Base-by-base conservation (phyloP, 2,888 invertebrate species). In the Hofmannophila pseudospretella region DNA sequence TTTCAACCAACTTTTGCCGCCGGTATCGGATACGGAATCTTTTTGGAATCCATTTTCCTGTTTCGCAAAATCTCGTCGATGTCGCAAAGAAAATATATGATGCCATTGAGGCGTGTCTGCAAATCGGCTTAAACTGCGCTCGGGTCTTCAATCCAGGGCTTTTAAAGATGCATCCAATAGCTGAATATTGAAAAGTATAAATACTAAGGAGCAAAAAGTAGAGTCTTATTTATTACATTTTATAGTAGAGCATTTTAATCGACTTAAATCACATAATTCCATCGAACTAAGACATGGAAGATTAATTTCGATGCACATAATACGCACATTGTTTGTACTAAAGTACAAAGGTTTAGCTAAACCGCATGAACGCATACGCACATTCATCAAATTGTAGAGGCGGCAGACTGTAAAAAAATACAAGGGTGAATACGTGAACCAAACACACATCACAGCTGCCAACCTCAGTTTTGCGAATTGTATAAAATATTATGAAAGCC, bases 21-120 rank as follows among this genome's bases (percentile, higher is more conserved):
- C n/a, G n/a, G n/a, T n/a, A n/a, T 35, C 8, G 23, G 27, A 11
- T 20, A 7, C 20, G 19, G 11, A 32, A 20, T 20, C 20, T 32
- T 20, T 20, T 19, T 29, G 26, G 32, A 38, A 36, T 27, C 34
- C 31, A 34, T 34, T 34, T 39, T 34, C 39, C 26, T 32, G 31
- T 20, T 37, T 35, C 35, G 32, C 36, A 20, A 39, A 32, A 19
- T 33, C 33, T 27, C 38, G 36, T 28, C 43, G 46, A 52, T 61
- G 54, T 58, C 49, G 42, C 45, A 58, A 54, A 52, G 49, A 61
- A 63, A 59, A 67, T 63, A 63, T 60, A 48, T 48, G 43, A 45
- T 47, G 48, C 41, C 34, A 51, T 47, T 45, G 54, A 53, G 47
- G 52, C 60, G 54, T 47, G 45, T 31, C 38, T 42, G 39, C 43